Evolutionary conservation across 2,113 vertebrate species (phyloP), one percentile per base, ranked within the genome.

Genomic region (Neofelis nebulosa): DNA sequence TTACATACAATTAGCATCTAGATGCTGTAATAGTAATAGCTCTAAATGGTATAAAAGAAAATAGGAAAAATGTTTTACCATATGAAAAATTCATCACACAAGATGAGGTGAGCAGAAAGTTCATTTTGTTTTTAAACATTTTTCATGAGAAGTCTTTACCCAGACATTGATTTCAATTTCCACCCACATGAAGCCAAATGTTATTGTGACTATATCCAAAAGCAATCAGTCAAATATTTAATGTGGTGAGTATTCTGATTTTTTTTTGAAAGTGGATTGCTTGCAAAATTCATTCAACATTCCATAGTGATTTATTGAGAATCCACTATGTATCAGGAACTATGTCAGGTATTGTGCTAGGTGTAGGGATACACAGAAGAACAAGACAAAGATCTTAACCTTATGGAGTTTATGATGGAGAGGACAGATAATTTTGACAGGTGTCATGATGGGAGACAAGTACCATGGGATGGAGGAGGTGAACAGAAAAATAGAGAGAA

Each of bases 41-140:
- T 83, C 21, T 61, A 87, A 82, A n/a, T 9, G 55, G 45, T 55
- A 45, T 38, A 55, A 89, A 91, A 80, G 12, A 63, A 86, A 94
- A 88, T 19, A 91, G 65, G 36, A 69, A 38, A 92, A 92, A 52
- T 65, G 19, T 45, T 68, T 90, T 92, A 83, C 11, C n/a, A 71
- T 25, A 48, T n/a, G 29, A 95, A 96, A 96, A 68, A 38, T 55
- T 73, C 45, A 71, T 82, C 71, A 13, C 68, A 48, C 48, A 41
- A 92, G 57, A 91, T 79, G 89, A 91, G n/a, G 33, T 89, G 18
- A 41, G 80, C 14, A 83, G 61, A 89, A 89, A 74, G 7, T 23
- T 89, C 91, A 89, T 89, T 97, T 96, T 85, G 31, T 38, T 91
- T 93, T 78, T 14, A 90, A 61, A 71, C 14, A 68, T 78, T 90